Evolutionary conservation across 2,888 invertebrate genomes (phyloP).

Genomic region (Lymantria dispar): DNA sequence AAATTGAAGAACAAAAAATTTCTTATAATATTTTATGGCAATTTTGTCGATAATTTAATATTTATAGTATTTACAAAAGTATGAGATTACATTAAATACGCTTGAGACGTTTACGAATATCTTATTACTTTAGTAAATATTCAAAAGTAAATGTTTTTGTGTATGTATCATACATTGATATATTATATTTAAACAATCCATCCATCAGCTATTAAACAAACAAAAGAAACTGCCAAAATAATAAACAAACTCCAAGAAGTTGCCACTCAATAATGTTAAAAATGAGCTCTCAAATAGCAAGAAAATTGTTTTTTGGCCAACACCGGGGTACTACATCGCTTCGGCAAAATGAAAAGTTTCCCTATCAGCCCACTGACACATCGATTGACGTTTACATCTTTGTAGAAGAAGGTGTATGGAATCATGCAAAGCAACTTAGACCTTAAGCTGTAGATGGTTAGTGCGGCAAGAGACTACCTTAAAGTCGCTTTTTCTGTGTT

Average conservation of each 20-base stretch:
- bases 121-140: too few relatives aligned
- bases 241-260: slow-evolving; percentile 51
- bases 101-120: too few relatives aligned
- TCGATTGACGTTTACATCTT: slow-evolving; percentile 79
- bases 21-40: too few relatives aligned
- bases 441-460: slow-evolving; percentile 49
- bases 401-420: slow-evolving; percentile 65
- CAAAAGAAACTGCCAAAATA: slow-evolving; percentile 48
- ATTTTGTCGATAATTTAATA: too few relatives aligned
- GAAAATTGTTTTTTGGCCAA: slow-evolving; percentile 72
- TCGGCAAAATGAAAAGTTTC: slow-evolving; percentile 77
- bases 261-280: slow-evolving; percentile 73
- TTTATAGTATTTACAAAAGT: too few relatives aligned
- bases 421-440: slow-evolving; percentile 60
- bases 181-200: slow-evolving; percentile 27
- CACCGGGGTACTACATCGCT: slow-evolving; percentile 61
- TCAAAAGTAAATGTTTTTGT: too few relatives aligned
- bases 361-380: slow-evolving; percentile 75
- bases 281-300: slow-evolving; percentile 68
- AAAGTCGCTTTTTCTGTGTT: slow-evolving; percentile 51
- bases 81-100: too few relatives aligned
- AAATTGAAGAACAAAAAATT: too few relatives aligned
- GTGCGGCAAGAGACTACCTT: slow-evolving; percentile 26
- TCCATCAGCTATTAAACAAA: slow-evolving; percentile 48
- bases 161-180: neutral